These are phyloP conservation scores for Drosophila melanosoma DNA, from an alignment of 2,888 invertebrate species.

Conservation along the genomic window DNA sequence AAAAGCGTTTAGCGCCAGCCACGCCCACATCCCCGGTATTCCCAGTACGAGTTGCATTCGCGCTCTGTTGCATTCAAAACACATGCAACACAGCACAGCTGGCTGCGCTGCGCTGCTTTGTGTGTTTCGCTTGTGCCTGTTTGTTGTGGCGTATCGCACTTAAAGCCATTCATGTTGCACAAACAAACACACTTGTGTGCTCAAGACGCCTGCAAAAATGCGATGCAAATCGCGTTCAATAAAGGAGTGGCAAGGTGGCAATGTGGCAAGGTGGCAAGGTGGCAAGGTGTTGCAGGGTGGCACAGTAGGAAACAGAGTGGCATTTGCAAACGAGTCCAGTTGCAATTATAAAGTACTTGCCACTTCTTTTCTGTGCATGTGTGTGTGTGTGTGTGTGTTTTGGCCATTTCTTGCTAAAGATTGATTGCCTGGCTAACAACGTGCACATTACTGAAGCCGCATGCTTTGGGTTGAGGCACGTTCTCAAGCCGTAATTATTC, in stretches of 20 bases:
- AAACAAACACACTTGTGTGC: slow-evolving; percentile 66
- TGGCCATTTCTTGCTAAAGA: slow-evolving; percentile 49
- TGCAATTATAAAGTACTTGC: slow-evolving; percentile 29
- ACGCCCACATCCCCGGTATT: slow-evolving; percentile 21
- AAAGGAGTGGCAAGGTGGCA: slow-evolving; percentile 11
- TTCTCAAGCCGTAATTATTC: slow-evolving; percentile 36
- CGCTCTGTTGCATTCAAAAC: slow-evolving; percentile 57
- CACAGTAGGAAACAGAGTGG: neutral
- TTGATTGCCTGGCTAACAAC: slow-evolving; percentile 59
- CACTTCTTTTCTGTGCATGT: neutral
- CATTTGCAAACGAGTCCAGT: slow-evolving; percentile 22
- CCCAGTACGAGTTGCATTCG: slow-evolving; percentile 44
- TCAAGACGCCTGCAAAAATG: slow-evolving; percentile 60
- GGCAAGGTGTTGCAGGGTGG: neutral
- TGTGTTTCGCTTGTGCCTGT: slow-evolving; percentile 52
- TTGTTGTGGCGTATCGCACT: slow-evolving; percentile 64
- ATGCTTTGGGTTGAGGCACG: slow-evolving; percentile 23
- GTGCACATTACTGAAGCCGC: slow-evolving; percentile 19
- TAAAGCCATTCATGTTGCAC: slow-evolving; percentile 75
- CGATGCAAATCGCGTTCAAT: slow-evolving; percentile 36
- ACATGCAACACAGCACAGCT: slow-evolving; percentile 42
- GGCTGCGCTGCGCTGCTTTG: slow-evolving; percentile 36
- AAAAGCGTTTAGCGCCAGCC: slow-evolving; percentile 63
- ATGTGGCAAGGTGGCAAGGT: neutral
- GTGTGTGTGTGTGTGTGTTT: slow-evolving; percentile 15